phyloP scores from a whole-genome alignment of 2,797 vertebrate species.

The Clarias platycephalus region DNA sequence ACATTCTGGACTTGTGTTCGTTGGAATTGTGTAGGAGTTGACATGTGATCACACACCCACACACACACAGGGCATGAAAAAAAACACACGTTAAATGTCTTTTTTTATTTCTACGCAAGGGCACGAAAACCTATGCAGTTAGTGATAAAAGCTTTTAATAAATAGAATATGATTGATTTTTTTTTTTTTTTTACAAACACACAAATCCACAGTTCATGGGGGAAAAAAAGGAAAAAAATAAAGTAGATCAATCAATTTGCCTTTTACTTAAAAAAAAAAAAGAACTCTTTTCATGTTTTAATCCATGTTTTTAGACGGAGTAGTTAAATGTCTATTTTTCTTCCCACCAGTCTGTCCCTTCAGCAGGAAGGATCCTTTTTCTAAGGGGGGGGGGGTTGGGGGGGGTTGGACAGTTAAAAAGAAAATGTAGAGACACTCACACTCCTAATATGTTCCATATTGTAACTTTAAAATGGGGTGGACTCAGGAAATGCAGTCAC shows the following conservation, averaged over 20 bases:
- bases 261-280: neutral
- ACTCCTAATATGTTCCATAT: conserved; percentile 83
- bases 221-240: neutral
- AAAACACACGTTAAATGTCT: neutral
- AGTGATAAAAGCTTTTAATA: neutral
- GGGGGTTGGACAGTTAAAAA: conserved; percentile 74
- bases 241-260: neutral
- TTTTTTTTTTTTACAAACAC: neutral
- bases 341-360: conserved; percentile 65
- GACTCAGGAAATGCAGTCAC: conserved; percentile 81
- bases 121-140: neutral
- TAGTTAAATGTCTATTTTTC: conserved; percentile 63
- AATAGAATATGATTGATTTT: neutral
- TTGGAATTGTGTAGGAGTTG: too few species aligned
- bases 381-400: conserved; percentile 21
- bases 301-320: conserved; percentile 60
- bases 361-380: conserved; percentile 60
- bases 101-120: neutral
- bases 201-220: neutral
- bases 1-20: too few species aligned
- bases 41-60: too few species aligned
- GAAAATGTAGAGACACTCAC: conserved; percentile 70
- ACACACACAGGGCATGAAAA: neutral
- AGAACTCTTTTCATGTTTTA: conserved; percentile 49
- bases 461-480: conserved; percentile 80